phyloP scores from a whole-genome alignment of 2,888 invertebrate species.

The Thysanoteuthis rhombus region DNA sequence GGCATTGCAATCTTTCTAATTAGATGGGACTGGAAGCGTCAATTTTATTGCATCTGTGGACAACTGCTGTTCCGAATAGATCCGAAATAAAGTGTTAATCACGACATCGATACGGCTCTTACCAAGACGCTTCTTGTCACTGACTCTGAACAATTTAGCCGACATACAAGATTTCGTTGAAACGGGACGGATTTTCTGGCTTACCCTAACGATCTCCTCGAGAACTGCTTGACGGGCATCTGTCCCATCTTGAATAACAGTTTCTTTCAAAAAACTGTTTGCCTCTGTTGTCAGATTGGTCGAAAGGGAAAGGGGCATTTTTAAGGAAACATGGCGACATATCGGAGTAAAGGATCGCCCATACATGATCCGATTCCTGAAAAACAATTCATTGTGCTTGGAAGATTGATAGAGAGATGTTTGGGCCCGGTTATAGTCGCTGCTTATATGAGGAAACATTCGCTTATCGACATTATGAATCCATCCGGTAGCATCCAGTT shows the following conservation, averaged over 20 bases:
- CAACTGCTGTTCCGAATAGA: constrained; percentile 61
- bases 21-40: background rate
- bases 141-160: constrained; percentile 52
- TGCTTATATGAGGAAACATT: background rate
- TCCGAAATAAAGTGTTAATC: constrained; percentile 55
- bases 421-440: background rate
- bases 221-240: constrained; percentile 54
- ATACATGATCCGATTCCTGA: constrained; percentile 58
- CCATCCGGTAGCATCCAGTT: constrained; percentile 61
- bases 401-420: background rate
- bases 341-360: constrained; percentile 45
- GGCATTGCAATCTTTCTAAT: background rate
- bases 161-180: constrained; percentile 40
- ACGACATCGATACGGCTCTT: constrained; percentile 44
- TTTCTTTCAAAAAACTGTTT: constrained; percentile 48
- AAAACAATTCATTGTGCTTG: constrained; percentile 40
- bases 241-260: background rate
- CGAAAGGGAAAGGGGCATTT: constrained; percentile 42
- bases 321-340: constrained; percentile 46
- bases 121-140: constrained; percentile 49
- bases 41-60: constrained; percentile 41
- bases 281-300: constrained; percentile 41
- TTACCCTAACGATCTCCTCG: constrained; percentile 47
- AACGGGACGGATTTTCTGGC: constrained; percentile 42
- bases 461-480: constrained; percentile 34